Conservation (phyloP, 1,140 invertebrate genomes). For the Panagrolaimus sp. region DNA sequence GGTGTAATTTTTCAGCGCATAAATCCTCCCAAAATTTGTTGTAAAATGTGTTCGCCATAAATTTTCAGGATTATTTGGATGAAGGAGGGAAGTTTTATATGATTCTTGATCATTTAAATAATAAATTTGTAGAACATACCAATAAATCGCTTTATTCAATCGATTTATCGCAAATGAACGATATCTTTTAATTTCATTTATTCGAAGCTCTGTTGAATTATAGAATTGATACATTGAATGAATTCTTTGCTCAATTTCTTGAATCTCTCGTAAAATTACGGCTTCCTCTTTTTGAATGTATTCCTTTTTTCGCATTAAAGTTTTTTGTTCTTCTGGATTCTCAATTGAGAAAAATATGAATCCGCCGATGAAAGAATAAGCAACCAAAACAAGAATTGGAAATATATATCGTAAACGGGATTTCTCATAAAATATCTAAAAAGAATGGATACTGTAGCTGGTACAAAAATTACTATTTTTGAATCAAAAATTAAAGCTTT, state of each 20-base stretch:
- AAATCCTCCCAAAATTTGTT: slow-evolving; percentile 51
- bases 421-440: slow-evolving; percentile 57
- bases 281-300: slow-evolving; percentile 44
- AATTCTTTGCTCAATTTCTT: slow-evolving; percentile 38
- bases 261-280: slow-evolving; percentile 19
- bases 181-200: slow-evolving; percentile 45
- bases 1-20: slow-evolving; percentile 54
- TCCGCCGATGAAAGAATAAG: slow-evolving; percentile 57
- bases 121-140: slow-evolving; percentile 41
- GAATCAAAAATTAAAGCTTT: no score
- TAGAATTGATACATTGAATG: slow-evolving; percentile 30
- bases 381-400: slow-evolving; percentile 55
- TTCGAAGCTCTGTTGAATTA: slow-evolving; percentile 20
- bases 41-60: slow-evolving; percentile 51
- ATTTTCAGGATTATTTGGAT: slow-evolving; percentile 54
- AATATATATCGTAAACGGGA: slow-evolving; percentile 55
- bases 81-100: slow-evolving; percentile 52
- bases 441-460: background rate
- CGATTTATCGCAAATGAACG: slow-evolving; percentile 54
- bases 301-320: slow-evolving; percentile 49
- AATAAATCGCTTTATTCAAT: slow-evolving; percentile 49
- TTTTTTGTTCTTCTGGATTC: slow-evolving; percentile 42
- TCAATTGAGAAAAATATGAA: slow-evolving; percentile 55
- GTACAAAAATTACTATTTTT: no score
- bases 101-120: slow-evolving; percentile 59